phyloP scores from a whole-genome alignment of 2,797 vertebrate species.

The Centropyge bicolor region DNA sequence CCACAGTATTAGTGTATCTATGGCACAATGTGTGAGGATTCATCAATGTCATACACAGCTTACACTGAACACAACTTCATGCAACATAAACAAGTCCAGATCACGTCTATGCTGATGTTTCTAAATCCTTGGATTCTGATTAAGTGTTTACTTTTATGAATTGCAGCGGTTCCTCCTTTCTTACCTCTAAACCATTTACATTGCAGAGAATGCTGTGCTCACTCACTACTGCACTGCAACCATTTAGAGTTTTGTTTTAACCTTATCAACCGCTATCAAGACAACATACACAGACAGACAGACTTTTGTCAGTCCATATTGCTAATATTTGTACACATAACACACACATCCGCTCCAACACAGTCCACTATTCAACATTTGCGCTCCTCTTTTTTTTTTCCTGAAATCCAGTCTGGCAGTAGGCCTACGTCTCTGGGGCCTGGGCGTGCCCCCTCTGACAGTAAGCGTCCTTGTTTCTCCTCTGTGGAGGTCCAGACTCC shows the following conservation, averaged over 20 bases:
- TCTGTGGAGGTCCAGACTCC: slow-evolving; percentile 69
- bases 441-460: slow-evolving; percentile 64
- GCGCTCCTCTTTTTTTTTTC: slow-evolving; percentile 38
- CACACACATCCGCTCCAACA: slow-evolving; percentile 54
- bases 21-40: slow-evolving; percentile 9
- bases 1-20: slow-evolving; percentile 4
- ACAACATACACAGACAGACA: not conserved
- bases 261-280: slow-evolving; percentile 13
- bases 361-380: slow-evolving; percentile 67
- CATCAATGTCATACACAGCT: not conserved
- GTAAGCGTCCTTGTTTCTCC: slow-evolving; percentile 77
- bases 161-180: not conserved
- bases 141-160: not conserved
- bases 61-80: slow-evolving; percentile 7
- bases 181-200: not conserved
- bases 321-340: slow-evolving; percentile 56
- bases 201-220: not conserved
- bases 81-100: not conserved
- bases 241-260: slow-evolving; percentile 19
- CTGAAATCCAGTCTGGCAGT: slow-evolving; percentile 66
- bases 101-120: not conserved
- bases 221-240: not conserved
- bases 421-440: slow-evolving; percentile 57
- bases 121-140: not conserved
- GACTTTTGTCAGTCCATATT: slow-evolving; percentile 16